phyloP scores from a whole-genome alignment of 1,140 invertebrate genomes.

The Anastrepha ludens region DNA sequence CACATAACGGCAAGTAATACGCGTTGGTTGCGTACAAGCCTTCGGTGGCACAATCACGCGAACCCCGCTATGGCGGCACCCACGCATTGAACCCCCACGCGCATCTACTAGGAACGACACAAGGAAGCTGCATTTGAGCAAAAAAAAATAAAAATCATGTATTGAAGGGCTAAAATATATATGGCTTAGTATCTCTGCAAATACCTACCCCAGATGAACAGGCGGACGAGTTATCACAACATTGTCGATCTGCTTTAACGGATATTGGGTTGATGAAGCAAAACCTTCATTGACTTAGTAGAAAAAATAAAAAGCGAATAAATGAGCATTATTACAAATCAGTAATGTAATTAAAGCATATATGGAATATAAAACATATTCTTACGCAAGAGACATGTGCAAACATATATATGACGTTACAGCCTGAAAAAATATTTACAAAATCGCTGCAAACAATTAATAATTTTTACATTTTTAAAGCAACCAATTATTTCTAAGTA shows the following conservation, averaged over 20 bases:
- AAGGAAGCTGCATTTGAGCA: slow-evolving; percentile 86
- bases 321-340: no score
- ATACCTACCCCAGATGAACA: slow-evolving; percentile 83
- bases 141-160: neutral
- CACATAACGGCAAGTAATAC: slow-evolving; percentile 88
- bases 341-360: no score
- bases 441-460: no score
- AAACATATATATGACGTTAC: no score
- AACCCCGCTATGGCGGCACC: slow-evolving; percentile 97
- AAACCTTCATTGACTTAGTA: neutral
- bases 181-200: neutral
- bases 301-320: neutral
- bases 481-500: no score
- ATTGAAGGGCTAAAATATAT: neutral
- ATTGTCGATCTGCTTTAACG: slow-evolving; percentile 77
- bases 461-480: no score
- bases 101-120: slow-evolving; percentile 99
- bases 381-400: no score
- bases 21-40: slow-evolving; percentile 95
- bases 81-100: slow-evolving; percentile 97
- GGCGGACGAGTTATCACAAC: slow-evolving; percentile 82
- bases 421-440: no score
- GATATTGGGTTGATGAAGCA: slow-evolving; percentile 12
- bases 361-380: no score
- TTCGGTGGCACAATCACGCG: slow-evolving; percentile 97